Evolutionary conservation across 2,888 invertebrate species (phyloP).

Genomic region (Synanthedon formicaeformis): DNA sequence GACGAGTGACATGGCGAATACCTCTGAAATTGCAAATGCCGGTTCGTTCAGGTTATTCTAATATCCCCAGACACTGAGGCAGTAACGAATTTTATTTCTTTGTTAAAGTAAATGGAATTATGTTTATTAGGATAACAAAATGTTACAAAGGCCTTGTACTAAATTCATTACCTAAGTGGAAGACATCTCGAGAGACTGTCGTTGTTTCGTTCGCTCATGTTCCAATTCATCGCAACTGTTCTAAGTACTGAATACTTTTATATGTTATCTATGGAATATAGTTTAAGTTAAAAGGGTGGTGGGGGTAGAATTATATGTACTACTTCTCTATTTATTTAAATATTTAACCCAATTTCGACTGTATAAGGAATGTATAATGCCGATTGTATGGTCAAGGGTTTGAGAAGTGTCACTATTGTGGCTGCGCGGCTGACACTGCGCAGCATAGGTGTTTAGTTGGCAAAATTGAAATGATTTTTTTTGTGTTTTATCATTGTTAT

Average conservation of each 20-base stretch:
- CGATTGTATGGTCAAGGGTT: too few species aligned
- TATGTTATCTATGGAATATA: not conserved
- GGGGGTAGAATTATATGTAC: too few species aligned
- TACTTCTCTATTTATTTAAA: too few species aligned
- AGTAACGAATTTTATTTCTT: not conserved
- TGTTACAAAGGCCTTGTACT: constrained; percentile 1
- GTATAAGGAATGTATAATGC: too few species aligned
- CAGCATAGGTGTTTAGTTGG: too few species aligned
- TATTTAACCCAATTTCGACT: too few species aligned
- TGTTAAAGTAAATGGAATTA: constrained; percentile 2
- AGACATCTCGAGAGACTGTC: constrained; percentile 2
- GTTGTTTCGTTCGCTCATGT: not conserved
- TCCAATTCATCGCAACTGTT: not conserved
- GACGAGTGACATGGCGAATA: not conserved
- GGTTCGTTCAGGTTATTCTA: not conserved
- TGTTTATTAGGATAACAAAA: constrained; percentile 1
- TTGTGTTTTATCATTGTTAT: too few species aligned
- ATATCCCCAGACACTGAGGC: not conserved
- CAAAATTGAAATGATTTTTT: too few species aligned
- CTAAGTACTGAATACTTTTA: not conserved
- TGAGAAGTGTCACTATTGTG: too few species aligned
- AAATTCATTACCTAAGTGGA: constrained; percentile 5
- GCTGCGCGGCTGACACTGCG: too few species aligned
- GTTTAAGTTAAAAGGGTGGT: too few species aligned
- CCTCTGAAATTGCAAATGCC: not conserved